Percentiles rank a stretch among this genome's conserved stretches.
These are phyloP conservation scores for Triops cancriformis DNA, from an alignment of 1,140 invertebrate species.

Conservation along the genomic window DNA sequence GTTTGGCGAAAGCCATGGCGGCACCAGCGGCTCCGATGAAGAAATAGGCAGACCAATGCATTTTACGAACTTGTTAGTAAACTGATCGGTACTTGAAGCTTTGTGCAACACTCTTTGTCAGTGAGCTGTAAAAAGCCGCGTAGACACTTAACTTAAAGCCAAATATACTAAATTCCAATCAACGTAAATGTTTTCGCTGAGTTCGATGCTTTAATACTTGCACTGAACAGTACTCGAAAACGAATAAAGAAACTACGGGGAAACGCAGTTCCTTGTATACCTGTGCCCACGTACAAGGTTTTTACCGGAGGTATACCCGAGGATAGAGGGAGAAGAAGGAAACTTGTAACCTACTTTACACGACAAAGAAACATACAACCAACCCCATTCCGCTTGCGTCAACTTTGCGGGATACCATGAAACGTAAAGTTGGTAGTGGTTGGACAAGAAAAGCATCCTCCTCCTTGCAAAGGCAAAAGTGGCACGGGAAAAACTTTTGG, in stretches of 20 bases:
- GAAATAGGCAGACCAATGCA: not conserved
- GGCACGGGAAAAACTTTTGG: not conserved
- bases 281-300: not conserved
- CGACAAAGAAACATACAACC: not conserved
- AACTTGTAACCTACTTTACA: constrained; percentile 7
- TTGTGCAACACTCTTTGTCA: too few relatives aligned
- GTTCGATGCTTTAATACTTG: too few relatives aligned
- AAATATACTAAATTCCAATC: too few relatives aligned
- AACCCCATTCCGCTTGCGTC: not conserved
- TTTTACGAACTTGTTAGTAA: not conserved
- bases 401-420: not conserved
- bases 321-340: not conserved
- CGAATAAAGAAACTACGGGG: not conserved
- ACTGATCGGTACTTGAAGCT: too few relatives aligned
- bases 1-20: not conserved
- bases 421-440: not conserved
- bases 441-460: not conserved
- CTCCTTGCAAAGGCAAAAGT: not conserved
- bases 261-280: not conserved
- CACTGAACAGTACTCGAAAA: not conserved
- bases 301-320: not conserved
- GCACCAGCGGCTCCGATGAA: not conserved
- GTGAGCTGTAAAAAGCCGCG: too few relatives aligned
- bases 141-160: too few relatives aligned
- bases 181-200: too few relatives aligned